Base-by-base conservation (phyloP, 1,140 invertebrate genomes). In the Octopus sinensis region DNA sequence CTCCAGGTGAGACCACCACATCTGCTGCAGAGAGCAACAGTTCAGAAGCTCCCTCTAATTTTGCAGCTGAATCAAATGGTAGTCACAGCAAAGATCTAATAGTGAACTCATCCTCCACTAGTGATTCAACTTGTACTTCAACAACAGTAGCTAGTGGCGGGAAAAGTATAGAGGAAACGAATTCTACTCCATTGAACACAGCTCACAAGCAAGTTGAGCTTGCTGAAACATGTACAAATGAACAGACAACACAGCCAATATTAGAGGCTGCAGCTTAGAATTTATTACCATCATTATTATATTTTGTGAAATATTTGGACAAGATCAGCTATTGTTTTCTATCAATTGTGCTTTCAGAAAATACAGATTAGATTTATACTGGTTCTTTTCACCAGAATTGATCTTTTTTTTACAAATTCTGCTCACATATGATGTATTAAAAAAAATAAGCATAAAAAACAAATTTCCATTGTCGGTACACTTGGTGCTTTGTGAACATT, bases 221-320 rank as follows among this genome's bases (percentile, higher is more conserved):
- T 13, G 68, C 13, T n/a, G 68, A 73, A n/a, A 73, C 68, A 5
- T 73, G 68, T 13, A 73, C 68, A 73, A 73, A 23, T 73, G 68
- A 73, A 73, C 68, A 73, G 68, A 23, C 68, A 17, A 73, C 68
- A 13, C 68, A 73, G 30, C 68, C 68, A 73, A 73, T 73, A 73
- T 73, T 73, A 73, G 68, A 73, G 68, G 68, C 68, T 12, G 68
- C 68, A 5, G 68, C 68, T 73, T 73, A 73, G 68, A 62, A 17
- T 62, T 62, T 23, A 73, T 73, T 73, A n/a, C 30, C 13, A 5
- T 73, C 17, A 12, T 62, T 62, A 62, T 73, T 73, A 73, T 73
- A 73, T 73, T 17, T 73, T 73, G 68, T 17, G 68, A 23, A 73
- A 62, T 73, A 73, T 73, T 12, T 73, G 68, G 30, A 73, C 5